A percentile compares a stretch with the other conserved stretches of the same genome.
Conservation (phyloP, 2,888 invertebrate genomes). For the Acanthoscelides obtectus region DNA sequence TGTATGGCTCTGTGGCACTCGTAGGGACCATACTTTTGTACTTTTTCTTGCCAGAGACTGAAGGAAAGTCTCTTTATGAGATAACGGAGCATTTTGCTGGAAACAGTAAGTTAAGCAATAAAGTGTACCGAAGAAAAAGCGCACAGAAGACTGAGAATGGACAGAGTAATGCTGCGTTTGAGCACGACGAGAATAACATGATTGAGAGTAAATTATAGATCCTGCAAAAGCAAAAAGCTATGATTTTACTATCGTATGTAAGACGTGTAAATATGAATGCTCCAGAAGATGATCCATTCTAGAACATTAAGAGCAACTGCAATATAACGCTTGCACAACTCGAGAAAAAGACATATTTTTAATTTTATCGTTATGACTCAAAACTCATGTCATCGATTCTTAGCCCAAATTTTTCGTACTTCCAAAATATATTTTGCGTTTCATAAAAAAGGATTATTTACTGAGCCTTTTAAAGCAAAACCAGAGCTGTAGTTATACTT, state of each 20-base stretch:
- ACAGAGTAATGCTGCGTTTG: slow-evolving; percentile 14
- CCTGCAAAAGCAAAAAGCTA: neutral
- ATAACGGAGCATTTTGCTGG: slow-evolving; percentile 69
- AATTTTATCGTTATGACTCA: too few relatives aligned
- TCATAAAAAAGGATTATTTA: too few relatives aligned
- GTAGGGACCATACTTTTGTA: slow-evolving; percentile 62
- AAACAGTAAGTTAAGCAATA: slow-evolving; percentile 49
- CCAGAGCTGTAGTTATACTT: too few relatives aligned
- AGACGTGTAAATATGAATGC: too few relatives aligned
- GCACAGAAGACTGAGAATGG: slow-evolving; percentile 5
- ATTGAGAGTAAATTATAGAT: neutral
- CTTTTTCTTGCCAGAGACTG: slow-evolving; percentile 75
- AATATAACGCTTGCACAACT: too few relatives aligned
- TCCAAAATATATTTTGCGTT: too few relatives aligned
- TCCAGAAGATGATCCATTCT: too few relatives aligned
- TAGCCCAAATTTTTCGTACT: too few relatives aligned
- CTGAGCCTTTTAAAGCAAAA: too few relatives aligned
- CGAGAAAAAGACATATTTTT: too few relatives aligned
- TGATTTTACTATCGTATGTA: neutral
- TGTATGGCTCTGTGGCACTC: slow-evolving; percentile 62
- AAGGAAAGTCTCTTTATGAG: slow-evolving; percentile 68
- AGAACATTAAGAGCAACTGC: too few relatives aligned
- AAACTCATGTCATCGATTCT: too few relatives aligned
- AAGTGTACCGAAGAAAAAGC: slow-evolving; percentile 42
- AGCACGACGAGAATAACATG: slow-evolving; percentile 4